A percentile compares a stretch with the other conserved stretches of the same genome.
phyloP scores from a whole-genome alignment of 2,797 vertebrate species.

The Urosaurus nigricauda region DNA sequence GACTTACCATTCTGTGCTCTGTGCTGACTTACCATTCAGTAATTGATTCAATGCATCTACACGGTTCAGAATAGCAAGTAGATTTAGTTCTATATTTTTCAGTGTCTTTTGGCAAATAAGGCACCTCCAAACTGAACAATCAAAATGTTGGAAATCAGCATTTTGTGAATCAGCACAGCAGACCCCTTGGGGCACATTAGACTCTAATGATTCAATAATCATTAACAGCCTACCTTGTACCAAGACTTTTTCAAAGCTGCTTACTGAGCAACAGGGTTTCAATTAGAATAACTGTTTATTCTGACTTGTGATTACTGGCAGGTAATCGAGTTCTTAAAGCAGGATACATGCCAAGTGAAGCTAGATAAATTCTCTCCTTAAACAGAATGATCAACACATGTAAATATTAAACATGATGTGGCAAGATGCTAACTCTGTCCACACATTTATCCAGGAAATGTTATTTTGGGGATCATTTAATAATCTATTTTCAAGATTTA shows the following conservation, averaged over 20 bases:
- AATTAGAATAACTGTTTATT: slow-evolving; percentile 39
- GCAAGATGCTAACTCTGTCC: not conserved
- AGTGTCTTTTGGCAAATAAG: slow-evolving; percentile 47
- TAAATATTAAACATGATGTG: not conserved
- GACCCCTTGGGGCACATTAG: slow-evolving; percentile 58
- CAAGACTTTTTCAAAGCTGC: slow-evolving; percentile 16
- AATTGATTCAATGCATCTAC: too few species aligned
- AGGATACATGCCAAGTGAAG: slow-evolving; percentile 12
- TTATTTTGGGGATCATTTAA: too few species aligned
- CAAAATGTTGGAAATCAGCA: slow-evolving; percentile 48
- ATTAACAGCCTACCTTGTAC: slow-evolving; percentile 55
- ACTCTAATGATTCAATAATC: slow-evolving; percentile 69
- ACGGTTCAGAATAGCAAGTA: too few species aligned
- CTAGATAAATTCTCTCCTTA: not conserved
- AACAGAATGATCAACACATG: not conserved
- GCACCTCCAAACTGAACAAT: slow-evolving; percentile 43
- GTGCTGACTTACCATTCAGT: too few species aligned
- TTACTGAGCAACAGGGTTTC: slow-evolving; percentile 50
- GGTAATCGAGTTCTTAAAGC: slow-evolving; percentile 29
- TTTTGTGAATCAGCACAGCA: slow-evolving; percentile 64
- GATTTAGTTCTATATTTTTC: not conserved
- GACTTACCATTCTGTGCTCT: too few species aligned
- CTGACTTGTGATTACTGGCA: slow-evolving; percentile 31
- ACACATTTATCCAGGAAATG: too few species aligned
- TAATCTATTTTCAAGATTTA: too few species aligned